Evolutionary conservation across 2,113 vertebrate species (phyloP), one percentile per base, ranked within the genome.

Genomic region (Pollachius pollachius): DNA sequence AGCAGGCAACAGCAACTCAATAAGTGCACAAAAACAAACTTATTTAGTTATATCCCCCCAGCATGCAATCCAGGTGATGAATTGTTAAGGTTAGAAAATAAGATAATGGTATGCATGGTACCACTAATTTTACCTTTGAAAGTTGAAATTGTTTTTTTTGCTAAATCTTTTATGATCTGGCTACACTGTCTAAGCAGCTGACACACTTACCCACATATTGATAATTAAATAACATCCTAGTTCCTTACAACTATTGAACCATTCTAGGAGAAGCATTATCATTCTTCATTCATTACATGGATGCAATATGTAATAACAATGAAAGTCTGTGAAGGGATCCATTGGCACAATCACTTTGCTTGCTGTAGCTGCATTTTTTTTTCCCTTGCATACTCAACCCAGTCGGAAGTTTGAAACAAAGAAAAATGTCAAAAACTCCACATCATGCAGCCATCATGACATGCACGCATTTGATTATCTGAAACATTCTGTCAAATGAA

Each of bases 361-460:
- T 72, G 17, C 75, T 73, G 62, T 57, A 54, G 66, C 23, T 41
- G 62, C 27, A 71, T 61, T 60, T 48, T 30, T 67, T 77, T 72
- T 82, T 68, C 75, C 75, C 76, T 71, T 67, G 30, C 68, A 75
- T 16, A 71, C 72, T 57, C 8, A 70, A 73, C 69, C 65, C 64
- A 59, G 67, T 72, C 30, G 68, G 69, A 37, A 19, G 23, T 74
- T n/a, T 77, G 63, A 67, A 76, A 84, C 70, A 86, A 74, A 76
- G 56, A 79, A 63, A 6, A 75, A 81, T 77, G 65, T 77, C 12
- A n/a, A 85, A 87, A 85, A 82, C 73, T 75, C 72, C 66, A 84
- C 75, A 78, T 88, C 88, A 91, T 90, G 90, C 91, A 89, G 86
- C 85, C 87, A 62, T 81, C 80, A 83, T 2, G 85, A 91, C 89